Evolutionary conservation across 2,888 invertebrate genomes (phyloP).

Genomic region (Ochropacha duplaris): DNA sequence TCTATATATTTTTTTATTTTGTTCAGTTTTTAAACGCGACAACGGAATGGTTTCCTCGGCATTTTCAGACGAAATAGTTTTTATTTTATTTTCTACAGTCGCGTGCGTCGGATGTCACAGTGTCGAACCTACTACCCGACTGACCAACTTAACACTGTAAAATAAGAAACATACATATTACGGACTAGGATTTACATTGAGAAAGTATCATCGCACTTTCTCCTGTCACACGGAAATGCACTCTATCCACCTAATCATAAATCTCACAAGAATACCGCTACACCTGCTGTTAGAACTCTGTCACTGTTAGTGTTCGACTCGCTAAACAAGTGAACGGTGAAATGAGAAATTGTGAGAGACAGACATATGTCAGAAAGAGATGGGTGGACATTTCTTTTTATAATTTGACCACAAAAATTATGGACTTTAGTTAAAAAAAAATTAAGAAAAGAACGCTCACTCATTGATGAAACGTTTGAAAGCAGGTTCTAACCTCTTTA

Average conservation of each 20-base stretch:
- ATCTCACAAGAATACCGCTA: slow-evolving; percentile 15
- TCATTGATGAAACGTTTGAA: background rate
- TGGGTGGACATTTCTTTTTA: slow-evolving; percentile 63
- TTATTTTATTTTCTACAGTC: slow-evolving; percentile 20
- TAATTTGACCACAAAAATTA: slow-evolving; percentile 41
- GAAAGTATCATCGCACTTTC: slow-evolving; percentile 51
- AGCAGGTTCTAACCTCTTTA: background rate
- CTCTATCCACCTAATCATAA: slow-evolving; percentile 16
- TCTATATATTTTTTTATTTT: slow-evolving; percentile 18
- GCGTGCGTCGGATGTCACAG: slow-evolving; percentile 57
- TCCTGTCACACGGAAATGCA: slow-evolving; percentile 20
- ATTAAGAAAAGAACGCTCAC: background rate
- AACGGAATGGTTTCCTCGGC: slow-evolving; percentile 59
- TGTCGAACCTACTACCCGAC: slow-evolving; percentile 77
- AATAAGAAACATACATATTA: slow-evolving; percentile 82
- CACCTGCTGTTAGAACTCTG: slow-evolving; percentile 44
- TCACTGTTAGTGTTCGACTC: slow-evolving; percentile 52
- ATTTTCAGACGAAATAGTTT: slow-evolving; percentile 48
- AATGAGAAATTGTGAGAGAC: slow-evolving; percentile 80
- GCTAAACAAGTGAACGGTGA: slow-evolving; percentile 83
- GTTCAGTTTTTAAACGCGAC: slow-evolving; percentile 32
- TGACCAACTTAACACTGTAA: slow-evolving; percentile 80
- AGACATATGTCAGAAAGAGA: slow-evolving; percentile 60
- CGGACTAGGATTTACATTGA: slow-evolving; percentile 40
- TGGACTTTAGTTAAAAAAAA: slow-evolving; percentile 25